Conservation (phyloP, 1,140 invertebrate genomes). For the Aphaenogaster floridana region DNA sequence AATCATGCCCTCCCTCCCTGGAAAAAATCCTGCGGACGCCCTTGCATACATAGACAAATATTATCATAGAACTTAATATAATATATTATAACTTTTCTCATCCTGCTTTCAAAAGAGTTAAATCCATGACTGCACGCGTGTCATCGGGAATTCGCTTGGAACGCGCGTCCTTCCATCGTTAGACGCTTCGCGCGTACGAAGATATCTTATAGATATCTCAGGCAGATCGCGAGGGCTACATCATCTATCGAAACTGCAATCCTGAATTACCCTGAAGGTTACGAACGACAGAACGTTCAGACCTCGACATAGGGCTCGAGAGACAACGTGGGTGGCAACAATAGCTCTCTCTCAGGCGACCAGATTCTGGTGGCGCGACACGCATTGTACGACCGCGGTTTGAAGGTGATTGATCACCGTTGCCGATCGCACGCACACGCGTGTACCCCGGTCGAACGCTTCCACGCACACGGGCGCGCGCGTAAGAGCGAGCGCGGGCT, state of each 20-base stretch:
- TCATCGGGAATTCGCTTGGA: not conserved
- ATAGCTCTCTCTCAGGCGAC: slow-evolving; percentile 77
- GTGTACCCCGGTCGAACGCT: slow-evolving; percentile 48
- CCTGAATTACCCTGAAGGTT: slow-evolving; percentile 46
- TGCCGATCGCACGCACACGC: slow-evolving; percentile 73
- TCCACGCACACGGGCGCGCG: slow-evolving; percentile 50
- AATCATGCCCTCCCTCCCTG: no score
- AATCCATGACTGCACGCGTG: not conserved
- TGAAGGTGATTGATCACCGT: slow-evolving; percentile 79
- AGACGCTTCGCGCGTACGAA: not conserved
- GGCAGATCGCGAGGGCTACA: slow-evolving; percentile 21
- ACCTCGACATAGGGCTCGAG: slow-evolving; percentile 47
- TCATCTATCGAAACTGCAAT: slow-evolving; percentile 54
- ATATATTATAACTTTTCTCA: not conserved
- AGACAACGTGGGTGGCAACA: slow-evolving; percentile 82
- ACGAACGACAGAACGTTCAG: slow-evolving; percentile 27
- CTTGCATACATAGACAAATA: not conserved
- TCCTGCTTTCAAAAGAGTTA: not conserved
- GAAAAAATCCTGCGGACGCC: no score
- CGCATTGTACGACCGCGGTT: slow-evolving; percentile 76
- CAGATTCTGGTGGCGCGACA: slow-evolving; percentile 79
- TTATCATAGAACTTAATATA: not conserved
- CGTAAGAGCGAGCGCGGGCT: slow-evolving; percentile 58
- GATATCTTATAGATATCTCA: slow-evolving; percentile 42
- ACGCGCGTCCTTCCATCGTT: slow-evolving; percentile 6